Base-by-base conservation (phyloP, 2,113 vertebrate genomes). In the Amphiprion ocellaris region DNA sequence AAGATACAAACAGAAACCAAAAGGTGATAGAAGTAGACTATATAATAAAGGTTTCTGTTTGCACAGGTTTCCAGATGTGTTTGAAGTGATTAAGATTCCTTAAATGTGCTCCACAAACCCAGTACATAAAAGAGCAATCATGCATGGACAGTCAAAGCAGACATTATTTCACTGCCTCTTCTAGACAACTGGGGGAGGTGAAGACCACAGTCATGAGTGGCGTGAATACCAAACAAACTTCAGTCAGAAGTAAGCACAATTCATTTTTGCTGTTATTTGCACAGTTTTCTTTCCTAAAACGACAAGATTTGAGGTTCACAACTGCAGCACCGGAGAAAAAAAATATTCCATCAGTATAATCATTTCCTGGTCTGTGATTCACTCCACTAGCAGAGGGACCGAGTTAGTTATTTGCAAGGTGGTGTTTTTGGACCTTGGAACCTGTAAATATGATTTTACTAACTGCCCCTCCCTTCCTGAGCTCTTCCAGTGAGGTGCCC, bases 381-480 rank as follows among this genome's bases (percentile, higher is more conserved):
- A 78, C 55, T 85, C 70, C 41, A n/a, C 59, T 56, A 66, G 75
- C 54, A 50, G 70, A 46, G 69, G 63, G 53, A 69, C 69, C 4
- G 2, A 68, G 77, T 76, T 83, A 63, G 89, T 83, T 90, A 87
- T 87, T 89, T 90, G 74, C 74, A 75, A 44, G 58, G 73, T 77
- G 82, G 69, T 82, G 88, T 90, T 90, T 89, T 76, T 82, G 62
- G 84, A 86, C 80, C 85, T 73, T 76, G 69, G 49, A 85, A 88
- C 83, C 85, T 83, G 85, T 91, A 89, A 89, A 89, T 83, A 90
- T 75, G 59, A 82, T 89, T 89, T 68, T 79, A 80, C 81, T n/a
- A 44, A 79, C 75, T 72, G 79, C 74, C 66, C 46, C 69, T 84
- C 76, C 74, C 77, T 90, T 81, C 80, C 83, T 72, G 64, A 79